Conservation (phyloP, 2,113 vertebrate species). For the Caranx ignobilis region DNA sequence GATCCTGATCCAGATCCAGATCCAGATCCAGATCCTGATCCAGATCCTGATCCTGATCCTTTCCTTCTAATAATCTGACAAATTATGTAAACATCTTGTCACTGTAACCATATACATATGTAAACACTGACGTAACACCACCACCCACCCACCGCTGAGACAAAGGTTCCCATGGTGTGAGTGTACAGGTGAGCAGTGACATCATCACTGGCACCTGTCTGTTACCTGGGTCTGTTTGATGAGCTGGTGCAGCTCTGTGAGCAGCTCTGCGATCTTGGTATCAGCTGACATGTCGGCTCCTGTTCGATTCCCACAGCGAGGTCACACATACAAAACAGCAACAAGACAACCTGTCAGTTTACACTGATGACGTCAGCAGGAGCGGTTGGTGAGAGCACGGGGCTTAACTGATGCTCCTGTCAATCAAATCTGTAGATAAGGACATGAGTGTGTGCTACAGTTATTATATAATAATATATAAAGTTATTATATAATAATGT, state of each 20-base stretch:
- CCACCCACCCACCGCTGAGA: too few species aligned
- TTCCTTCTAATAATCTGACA: too few species aligned
- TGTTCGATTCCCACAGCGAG: background rate
- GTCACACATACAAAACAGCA: background rate
- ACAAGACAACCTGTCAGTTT: background rate
- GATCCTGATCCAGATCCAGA: too few species aligned
- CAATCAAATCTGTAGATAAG: too few species aligned
- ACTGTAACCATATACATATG: background rate
- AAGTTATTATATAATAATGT: too few species aligned
- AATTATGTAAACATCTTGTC: too few species aligned
- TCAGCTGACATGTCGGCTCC: slow-evolving; percentile 87
- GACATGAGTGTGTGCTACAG: too few species aligned
- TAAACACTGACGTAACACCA: background rate
- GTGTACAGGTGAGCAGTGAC: background rate
- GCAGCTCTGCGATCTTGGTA: slow-evolving; percentile 90
- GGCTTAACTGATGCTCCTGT: too few species aligned
- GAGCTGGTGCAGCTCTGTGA: slow-evolving; percentile 92
- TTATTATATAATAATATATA: too few species aligned
- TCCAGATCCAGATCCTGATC: too few species aligned
- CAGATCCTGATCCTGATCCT: too few species aligned
- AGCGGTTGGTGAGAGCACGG: background rate
- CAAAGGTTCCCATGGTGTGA: too few species aligned
- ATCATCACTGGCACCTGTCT: background rate
- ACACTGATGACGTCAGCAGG: rapidly evolving
- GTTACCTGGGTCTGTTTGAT: slow-evolving; percentile 94